phyloP scores from a whole-genome alignment of 2,888 invertebrate genomes.

The Nyleta sp. region DNA sequence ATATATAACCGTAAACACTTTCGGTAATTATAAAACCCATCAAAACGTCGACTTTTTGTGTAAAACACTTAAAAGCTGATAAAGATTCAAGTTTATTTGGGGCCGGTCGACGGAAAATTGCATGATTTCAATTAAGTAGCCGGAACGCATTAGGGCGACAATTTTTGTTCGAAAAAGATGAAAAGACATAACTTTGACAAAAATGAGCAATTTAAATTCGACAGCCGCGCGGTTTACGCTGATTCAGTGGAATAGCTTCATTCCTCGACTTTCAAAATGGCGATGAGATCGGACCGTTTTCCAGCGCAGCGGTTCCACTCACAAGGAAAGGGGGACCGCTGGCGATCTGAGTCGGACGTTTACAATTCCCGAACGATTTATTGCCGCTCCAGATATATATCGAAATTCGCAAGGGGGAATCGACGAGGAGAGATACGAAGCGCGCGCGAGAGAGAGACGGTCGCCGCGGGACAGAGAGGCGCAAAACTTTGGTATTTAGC shows the following conservation, averaged over 20 bases:
- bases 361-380: constrained; percentile 78
- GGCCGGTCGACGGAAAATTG: constrained; percentile 16
- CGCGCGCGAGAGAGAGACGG: constrained; percentile 34
- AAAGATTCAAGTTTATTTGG: constrained; percentile 23
- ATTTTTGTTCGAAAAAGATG: not conserved
- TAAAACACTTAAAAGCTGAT: constrained; percentile 32
- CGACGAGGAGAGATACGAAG: constrained; percentile 36
- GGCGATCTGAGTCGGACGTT: constrained; percentile 78
- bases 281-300: constrained; percentile 49
- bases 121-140: constrained; percentile 21
- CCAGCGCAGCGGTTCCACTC: constrained; percentile 31
- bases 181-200: constrained; percentile 12
- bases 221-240: constrained; percentile 22
- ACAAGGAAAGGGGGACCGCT: constrained; percentile 58
- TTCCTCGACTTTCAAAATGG: constrained; percentile 59
- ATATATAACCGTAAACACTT: constrained; percentile 12
- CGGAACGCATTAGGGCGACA: constrained; percentile 5
- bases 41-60: constrained; percentile 31
- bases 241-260: constrained; percentile 54
- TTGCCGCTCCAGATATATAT: constrained; percentile 75
- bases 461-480: constrained; percentile 43
- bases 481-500: constrained; percentile 67
- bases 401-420: constrained; percentile 58
- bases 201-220: constrained; percentile 55
- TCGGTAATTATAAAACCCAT: constrained; percentile 11